phyloP scores from a whole-genome alignment of 2,797 vertebrate species.

The Pangasius djambal region DNA sequence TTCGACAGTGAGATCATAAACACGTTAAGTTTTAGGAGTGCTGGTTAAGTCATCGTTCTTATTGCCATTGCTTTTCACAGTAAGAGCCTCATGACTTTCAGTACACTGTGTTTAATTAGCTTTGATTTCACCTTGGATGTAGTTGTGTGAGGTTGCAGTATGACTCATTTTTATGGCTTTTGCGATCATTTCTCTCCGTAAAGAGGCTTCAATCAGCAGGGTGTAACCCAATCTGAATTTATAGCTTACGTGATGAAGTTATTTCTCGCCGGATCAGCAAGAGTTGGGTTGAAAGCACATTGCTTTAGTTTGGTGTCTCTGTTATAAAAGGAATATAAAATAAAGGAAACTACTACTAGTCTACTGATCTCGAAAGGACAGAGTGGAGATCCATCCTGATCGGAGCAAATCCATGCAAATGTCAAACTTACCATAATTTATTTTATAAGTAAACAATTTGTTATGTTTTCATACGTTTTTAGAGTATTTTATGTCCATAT shows the following conservation, averaged over 20 bases:
- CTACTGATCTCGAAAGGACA: background rate
- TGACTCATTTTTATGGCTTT: constrained; percentile 2
- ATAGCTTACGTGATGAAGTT: background rate
- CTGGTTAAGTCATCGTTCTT: background rate
- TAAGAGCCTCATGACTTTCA: background rate
- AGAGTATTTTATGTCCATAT: background rate
- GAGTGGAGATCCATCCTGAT: background rate
- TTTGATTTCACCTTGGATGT: background rate
- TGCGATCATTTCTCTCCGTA: background rate
- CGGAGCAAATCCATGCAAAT: background rate
- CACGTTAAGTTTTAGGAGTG: constrained; percentile 11
- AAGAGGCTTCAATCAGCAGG: constrained; percentile 10
- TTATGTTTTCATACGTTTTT: no score
- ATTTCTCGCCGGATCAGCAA: background rate
- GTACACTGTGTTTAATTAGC: background rate
- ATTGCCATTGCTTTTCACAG: background rate
- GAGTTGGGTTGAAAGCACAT: background rate
- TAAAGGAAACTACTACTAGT: background rate
- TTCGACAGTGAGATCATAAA: background rate
- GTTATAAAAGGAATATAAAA: background rate
- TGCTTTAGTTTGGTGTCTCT: background rate
- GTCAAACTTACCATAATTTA: background rate
- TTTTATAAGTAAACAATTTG: no score
- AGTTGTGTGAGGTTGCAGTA: background rate
- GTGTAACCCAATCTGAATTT: background rate